These are phyloP conservation scores for Amblyjoppa fuscipennis DNA, from an alignment of 2,888 invertebrate species.

Conservation along the genomic window DNA sequence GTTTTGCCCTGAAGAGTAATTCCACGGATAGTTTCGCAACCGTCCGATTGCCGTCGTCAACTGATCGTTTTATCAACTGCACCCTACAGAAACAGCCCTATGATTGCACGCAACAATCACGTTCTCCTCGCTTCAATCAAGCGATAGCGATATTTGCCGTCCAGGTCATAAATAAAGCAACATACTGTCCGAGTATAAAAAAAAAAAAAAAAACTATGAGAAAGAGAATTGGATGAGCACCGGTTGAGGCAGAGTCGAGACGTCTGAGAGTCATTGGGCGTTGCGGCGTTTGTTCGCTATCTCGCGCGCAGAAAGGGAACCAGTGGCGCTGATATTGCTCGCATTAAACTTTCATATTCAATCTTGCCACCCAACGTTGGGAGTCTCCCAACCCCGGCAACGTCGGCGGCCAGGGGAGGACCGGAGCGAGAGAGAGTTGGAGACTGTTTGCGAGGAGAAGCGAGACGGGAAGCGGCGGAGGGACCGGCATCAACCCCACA, in stretches of 20 bases:
- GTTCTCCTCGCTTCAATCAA: too few species aligned
- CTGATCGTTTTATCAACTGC: too few species aligned
- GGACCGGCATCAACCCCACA: slow-evolving; percentile 80
- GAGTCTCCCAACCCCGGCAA: slow-evolving; percentile 64
- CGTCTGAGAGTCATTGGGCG: slow-evolving; percentile 79
- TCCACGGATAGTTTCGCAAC: too few species aligned
- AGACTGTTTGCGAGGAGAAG: slow-evolving; percentile 13
- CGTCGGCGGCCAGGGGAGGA: slow-evolving; percentile 42
- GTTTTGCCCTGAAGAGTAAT: too few species aligned
- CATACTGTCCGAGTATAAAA: slow-evolving; percentile 31
- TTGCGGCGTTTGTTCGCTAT: slow-evolving; percentile 39
- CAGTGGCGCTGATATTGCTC: slow-evolving; percentile 82
- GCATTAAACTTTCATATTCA: slow-evolving; percentile 93
- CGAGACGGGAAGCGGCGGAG: slow-evolving; percentile 35
- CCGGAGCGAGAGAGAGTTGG: slow-evolving; percentile 4
- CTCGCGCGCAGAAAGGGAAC: slow-evolving; percentile 71
- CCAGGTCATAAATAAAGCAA: slow-evolving; percentile 14
- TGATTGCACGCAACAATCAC: too few species aligned
- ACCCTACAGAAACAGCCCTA: too few species aligned
- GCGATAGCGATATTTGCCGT: not conserved
- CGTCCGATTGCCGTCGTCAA: too few species aligned
- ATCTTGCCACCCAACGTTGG: slow-evolving; percentile 87
- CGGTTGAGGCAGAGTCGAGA: slow-evolving; percentile 76
- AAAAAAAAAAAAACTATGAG: slow-evolving; percentile 56
- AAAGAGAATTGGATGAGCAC: slow-evolving; percentile 67